phyloP scores from a whole-genome alignment of 2,113 vertebrate genomes.

The Hyperopisus bebe region DNA sequence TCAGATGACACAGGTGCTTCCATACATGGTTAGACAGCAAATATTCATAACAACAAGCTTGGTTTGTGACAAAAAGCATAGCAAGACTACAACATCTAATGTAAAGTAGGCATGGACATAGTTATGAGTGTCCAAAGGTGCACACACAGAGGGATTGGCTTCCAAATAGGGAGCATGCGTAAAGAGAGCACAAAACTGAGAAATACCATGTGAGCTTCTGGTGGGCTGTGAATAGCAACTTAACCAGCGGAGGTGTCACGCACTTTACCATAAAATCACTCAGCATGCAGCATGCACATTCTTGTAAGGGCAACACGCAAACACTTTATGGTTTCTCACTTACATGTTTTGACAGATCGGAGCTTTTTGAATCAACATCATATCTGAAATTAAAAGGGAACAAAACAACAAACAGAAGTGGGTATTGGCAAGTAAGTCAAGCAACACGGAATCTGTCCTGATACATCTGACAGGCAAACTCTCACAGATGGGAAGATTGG shows the following conservation, averaged over 20 bases:
- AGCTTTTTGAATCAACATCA: constrained; percentile 90
- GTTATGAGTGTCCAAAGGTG: constrained; percentile 14
- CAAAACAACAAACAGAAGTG: constrained; percentile 11
- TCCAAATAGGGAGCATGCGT: not conserved
- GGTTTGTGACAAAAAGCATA: constrained; percentile 34
- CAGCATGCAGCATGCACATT: not conserved
- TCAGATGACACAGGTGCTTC: not conserved
- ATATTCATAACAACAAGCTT: constrained; percentile 42
- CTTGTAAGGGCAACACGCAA: constrained; percentile 4
- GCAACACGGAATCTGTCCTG: not conserved
- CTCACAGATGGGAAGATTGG: not conserved
- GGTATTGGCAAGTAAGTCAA: not conserved
- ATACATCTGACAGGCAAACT: not conserved
- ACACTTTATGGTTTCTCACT: constrained; percentile 49
- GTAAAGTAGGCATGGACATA: not conserved
- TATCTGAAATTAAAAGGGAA: constrained; percentile 66
- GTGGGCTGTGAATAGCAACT: constrained; percentile 46
- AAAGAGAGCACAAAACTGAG: constrained; percentile 15
- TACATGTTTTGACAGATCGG: constrained; percentile 88
- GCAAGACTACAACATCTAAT: constrained; percentile 27
- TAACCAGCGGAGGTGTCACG: constrained; percentile 35
- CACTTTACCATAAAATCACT: constrained; percentile 16
- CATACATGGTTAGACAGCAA: not conserved
- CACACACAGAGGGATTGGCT: not conserved
- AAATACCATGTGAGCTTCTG: constrained; percentile 41